phyloP scores from a whole-genome alignment of 2,797 vertebrate species.

The Schizopygopsis malacanthus region DNA sequence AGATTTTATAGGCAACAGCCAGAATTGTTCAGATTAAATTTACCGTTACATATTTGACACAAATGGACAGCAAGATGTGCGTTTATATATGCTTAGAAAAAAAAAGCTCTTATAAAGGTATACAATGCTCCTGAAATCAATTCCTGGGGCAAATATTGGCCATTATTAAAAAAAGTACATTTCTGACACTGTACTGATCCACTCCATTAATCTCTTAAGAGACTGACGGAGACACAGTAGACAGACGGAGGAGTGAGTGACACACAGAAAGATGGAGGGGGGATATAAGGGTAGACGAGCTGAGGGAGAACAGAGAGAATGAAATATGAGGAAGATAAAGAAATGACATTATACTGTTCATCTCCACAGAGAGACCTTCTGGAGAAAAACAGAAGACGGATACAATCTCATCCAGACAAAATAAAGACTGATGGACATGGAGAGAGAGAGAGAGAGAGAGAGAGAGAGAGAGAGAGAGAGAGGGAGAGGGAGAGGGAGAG shows the following conservation, averaged over 20 bases:
- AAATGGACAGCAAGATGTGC: not conserved
- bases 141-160: not conserved
- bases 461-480: too few species aligned
- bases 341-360: not conserved
- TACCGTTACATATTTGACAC: not conserved
- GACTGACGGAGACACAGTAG: not conserved
- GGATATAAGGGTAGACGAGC: not conserved
- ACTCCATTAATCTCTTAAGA: not conserved
- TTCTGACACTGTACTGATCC: not conserved
- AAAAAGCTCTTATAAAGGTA: not conserved
- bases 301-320: conserved; percentile 14
- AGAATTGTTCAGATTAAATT: not conserved
- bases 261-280: not conserved
- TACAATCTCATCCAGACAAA: not conserved
- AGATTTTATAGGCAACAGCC: not conserved
- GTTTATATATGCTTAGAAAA: not conserved
- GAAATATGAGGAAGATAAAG: conserved; percentile 12
- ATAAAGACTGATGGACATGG: not conserved
- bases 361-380: conserved; percentile 1
- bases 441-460: not conserved
- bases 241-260: conserved; percentile 5
- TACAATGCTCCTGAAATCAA: not conserved
- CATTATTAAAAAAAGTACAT: not conserved
- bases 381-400: not conserved
- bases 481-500: too few species aligned